Base-by-base conservation (phyloP, 2,888 invertebrate genomes). In the Tinea trinotella region DNA sequence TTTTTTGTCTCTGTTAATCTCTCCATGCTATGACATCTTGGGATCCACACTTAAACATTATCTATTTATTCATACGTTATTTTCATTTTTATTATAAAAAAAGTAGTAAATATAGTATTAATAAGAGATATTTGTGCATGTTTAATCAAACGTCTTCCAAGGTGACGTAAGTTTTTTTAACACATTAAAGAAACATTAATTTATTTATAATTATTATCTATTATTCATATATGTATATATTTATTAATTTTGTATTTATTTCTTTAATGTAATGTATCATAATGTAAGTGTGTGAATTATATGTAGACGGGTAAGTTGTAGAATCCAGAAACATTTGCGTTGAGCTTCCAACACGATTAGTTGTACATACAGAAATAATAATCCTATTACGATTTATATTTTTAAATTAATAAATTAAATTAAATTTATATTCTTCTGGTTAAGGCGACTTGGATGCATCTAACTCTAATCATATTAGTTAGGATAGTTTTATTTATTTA, bases 311-410 rank as follows among this genome's bases (percentile, higher is more conserved):
- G 19, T 48, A 48, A 48, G 13, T 19, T 52, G 71, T 68, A 65
- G 64, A 75, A 76, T 71, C 68, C 76, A 79, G 69, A 70, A 81
- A 82, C 56, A 84, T 85, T 85, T 83, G 79, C 85, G 85, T 86
- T 86, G 87, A 86, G 87, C 87, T 87, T 87, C 87, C 87, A 87
- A 85, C 84, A 86, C 81, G 83, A 82, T 84, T 87, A 87, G 87
- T 76, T 87, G 86, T 87, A 87, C 70, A 87, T 87, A 86, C 73
- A 76, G 68, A 72, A 66, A 68, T 74, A 71, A 66, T 57, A 58
- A 56, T 54, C 12, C 52, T 57, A 54, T 54, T 13, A 55, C 3
- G 36, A 10, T 50, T 34, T 55, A 44, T 46, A 22, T 46, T 22
- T 36, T 55, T 49, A 6, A 10, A 9, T 35, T 55, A 36, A 53